Base-by-base conservation (phyloP, 2,797 vertebrate species). In the Coluber constrictor region DNA sequence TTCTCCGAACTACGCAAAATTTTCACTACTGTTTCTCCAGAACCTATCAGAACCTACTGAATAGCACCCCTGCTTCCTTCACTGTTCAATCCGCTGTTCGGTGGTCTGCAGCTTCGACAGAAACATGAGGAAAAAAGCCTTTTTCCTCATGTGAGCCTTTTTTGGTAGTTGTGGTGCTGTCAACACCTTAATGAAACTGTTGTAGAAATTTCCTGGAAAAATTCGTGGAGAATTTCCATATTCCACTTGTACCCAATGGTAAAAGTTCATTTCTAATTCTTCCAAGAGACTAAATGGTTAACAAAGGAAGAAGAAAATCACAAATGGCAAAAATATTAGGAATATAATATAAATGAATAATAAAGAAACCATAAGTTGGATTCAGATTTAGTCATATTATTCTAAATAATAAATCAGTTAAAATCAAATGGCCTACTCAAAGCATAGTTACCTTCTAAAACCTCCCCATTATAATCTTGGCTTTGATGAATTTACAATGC, bases 131-230 rank as follows among this genome's bases (percentile, higher is more conserved):
- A 2, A 0, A 9, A 74, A 37, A 37, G 7, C 32, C n/a, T n/a
- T n/a, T n/a, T n/a, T n/a, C n/a, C n/a, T n/a, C 32, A 3, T 0
- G 0, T 9, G 7, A 43, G 74, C 18, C 8, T 23, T 43, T 79
- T 79, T 11, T 11, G 18, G 18, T 79, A 43, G 9, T 79, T 79
- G 37, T 43, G 74, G 8, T 79, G 10, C 37, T 79, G 32, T 79
- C 18, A 79, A 43, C 8, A 79, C 70, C 3, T 16, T 32, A 32
- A 70, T 0, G 15, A 70, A 70, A 70, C 66, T 37, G 3, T 9
- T 79, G 70, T 3, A 43, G 18, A 79, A 79, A 79, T 79, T 79
- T 23, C 37, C 8, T 43, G 74, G 18, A 23, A 79, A 43, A 79
- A 43, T 20, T 79, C 23, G 7, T 43, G 4, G 18, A 79, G 37